A percentile compares a stretch with the other conserved stretches of the same genome.
phyloP scores from a whole-genome alignment of 1,140 invertebrate species.

The Linepithema humile region DNA sequence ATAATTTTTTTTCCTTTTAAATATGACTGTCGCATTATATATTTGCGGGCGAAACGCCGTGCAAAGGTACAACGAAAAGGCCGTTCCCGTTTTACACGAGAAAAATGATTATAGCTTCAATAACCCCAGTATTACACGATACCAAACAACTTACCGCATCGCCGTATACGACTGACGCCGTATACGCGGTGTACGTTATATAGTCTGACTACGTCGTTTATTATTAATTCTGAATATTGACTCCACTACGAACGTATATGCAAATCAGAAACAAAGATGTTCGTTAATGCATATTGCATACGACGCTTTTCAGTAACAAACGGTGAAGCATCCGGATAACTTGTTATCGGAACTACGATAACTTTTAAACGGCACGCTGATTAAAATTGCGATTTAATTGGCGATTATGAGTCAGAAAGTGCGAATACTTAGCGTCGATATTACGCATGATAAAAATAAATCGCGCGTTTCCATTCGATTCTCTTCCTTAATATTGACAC shows the following conservation, averaged over 20 bases:
- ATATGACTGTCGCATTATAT: neutral
- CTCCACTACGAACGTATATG: neutral
- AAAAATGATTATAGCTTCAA: conserved; percentile 12
- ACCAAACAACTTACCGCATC: neutral
- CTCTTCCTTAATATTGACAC: neutral
- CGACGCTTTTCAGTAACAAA: neutral
- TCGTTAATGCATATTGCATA: neutral
- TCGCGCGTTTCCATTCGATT: neutral
- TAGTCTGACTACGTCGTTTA: neutral
- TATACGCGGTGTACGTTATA: too few relatives aligned
- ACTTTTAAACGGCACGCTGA: neutral
- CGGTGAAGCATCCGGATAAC: neutral
- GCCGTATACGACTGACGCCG: neutral
- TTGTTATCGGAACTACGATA: neutral
- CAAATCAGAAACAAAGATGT: conserved; percentile 8
- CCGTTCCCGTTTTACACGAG: neutral
- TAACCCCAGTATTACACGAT: neutral
- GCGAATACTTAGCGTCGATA: too few relatives aligned
- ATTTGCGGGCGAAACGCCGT: neutral
- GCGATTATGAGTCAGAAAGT: too few relatives aligned
- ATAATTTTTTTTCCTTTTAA: neutral
- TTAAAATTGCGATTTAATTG: conserved; percentile 35
- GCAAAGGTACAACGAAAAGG: conserved; percentile 18
- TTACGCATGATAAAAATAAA: neutral
- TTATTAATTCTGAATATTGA: conserved; percentile 35